A percentile compares a stretch with the other conserved stretches of the same genome.
These are phyloP conservation scores for Eulemur rubriventer DNA, from an alignment of 2,797 vertebrate genomes.

Conservation along the genomic window DNA sequence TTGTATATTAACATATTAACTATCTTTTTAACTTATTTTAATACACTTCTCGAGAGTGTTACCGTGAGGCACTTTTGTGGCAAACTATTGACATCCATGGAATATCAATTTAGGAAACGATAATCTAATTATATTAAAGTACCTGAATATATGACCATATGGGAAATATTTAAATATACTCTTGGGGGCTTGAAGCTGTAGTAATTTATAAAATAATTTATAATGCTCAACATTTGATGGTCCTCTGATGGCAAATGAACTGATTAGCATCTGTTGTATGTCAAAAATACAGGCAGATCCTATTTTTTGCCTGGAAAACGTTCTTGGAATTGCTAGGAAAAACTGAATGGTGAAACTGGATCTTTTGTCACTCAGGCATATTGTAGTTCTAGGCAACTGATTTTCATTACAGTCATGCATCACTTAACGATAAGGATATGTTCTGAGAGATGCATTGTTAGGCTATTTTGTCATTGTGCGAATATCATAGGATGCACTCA, in stretches of 20 bases:
- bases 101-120: not conserved
- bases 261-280: not conserved
- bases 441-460: not conserved
- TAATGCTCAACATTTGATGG: not conserved
- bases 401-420: not conserved
- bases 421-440: not conserved
- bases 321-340: conserved; percentile 18
- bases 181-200: not conserved
- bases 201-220: not conserved
- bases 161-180: conserved; percentile 18
- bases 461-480: not conserved
- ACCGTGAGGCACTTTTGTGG: not conserved
- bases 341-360: not conserved
- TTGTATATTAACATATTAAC: not conserved
- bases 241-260: conserved; percentile 12
- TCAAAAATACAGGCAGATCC: conserved; percentile 1
- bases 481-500: not conserved
- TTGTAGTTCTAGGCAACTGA: not conserved
- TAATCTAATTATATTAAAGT: not conserved
- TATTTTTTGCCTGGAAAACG: not conserved
- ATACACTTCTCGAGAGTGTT: conserved; percentile 27
- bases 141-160: conserved; percentile 1
- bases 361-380: not conserved
- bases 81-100: not conserved
- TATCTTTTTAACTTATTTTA: conserved; percentile 22